Percentiles rank a stretch among this genome's conserved stretches.
Evolutionary conservation across 1,140 invertebrate genomes (phyloP).

Genomic region (Oryzaephilus surinamensis): DNA sequence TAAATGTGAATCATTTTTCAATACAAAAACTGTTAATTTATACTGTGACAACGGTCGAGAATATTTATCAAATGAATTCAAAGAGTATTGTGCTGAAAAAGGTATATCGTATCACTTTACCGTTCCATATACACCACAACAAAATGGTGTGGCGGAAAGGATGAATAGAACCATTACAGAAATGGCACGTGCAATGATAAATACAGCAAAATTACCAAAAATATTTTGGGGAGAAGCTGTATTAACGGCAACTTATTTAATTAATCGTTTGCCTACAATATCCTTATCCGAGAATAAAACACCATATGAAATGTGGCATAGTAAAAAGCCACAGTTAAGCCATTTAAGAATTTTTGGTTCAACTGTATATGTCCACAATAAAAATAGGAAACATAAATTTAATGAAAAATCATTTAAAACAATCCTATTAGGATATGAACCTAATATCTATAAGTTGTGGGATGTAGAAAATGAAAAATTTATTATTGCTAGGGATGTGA

Average conservation of each 20-base stretch:
- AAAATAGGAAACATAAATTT: constrained; percentile 35
- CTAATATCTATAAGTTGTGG: constrained; percentile 37
- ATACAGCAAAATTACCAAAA: constrained; percentile 24
- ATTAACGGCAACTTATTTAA: constrained; percentile 35
- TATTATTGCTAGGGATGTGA: constrained; percentile 33
- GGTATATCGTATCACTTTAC: constrained; percentile 40
- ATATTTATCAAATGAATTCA: constrained; percentile 36
- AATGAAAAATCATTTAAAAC: constrained; percentile 34
- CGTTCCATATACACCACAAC: constrained; percentile 38
- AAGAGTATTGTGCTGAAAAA: constrained; percentile 32
- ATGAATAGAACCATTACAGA: constrained; percentile 38
- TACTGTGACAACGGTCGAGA: constrained; percentile 37
- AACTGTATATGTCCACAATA: constrained; percentile 35
- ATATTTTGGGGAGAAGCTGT: constrained; percentile 36
- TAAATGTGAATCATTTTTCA: constrained; percentile 33
- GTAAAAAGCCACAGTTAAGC: constrained; percentile 36
- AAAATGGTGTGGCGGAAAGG: constrained; percentile 42
- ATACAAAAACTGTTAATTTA: constrained; percentile 33
- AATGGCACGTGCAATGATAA: constrained; percentile 35
- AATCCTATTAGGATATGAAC: constrained; percentile 36
- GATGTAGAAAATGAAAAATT: constrained; percentile 29
- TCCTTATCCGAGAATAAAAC: constrained; percentile 31
- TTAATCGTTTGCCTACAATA: constrained; percentile 36
- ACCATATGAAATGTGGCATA: constrained; percentile 40
- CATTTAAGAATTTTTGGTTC: constrained; percentile 41